Evolutionary conservation across 2,888 invertebrate genomes (phyloP).

Genomic region (Lathronympha strigana): DNA sequence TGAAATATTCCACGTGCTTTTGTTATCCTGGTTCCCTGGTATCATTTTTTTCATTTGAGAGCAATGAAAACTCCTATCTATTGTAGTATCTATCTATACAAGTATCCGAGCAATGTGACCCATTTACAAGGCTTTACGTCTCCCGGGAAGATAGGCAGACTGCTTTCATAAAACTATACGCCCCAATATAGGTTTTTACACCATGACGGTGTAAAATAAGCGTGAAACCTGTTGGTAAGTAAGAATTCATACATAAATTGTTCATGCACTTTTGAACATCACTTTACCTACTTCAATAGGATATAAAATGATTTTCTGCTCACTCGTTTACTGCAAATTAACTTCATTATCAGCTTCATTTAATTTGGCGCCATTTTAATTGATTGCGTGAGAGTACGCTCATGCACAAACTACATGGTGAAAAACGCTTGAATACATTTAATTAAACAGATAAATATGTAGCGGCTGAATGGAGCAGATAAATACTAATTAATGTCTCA

Average conservation of each 20-base stretch:
- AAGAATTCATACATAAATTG: too few relatives aligned
- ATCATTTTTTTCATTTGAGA: too few relatives aligned
- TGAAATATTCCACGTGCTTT: slow-evolving; percentile 2
- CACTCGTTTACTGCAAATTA: background rate
- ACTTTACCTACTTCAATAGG: background rate
- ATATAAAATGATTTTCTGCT: slow-evolving; percentile 6
- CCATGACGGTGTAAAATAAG: too few relatives aligned
- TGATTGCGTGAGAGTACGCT: slow-evolving; percentile 7
- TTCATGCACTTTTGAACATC: too few relatives aligned
- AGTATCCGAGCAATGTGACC: too few relatives aligned
- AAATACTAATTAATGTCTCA: background rate
- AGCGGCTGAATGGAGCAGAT: background rate
- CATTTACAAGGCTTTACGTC: too few relatives aligned
- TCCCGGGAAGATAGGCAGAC: too few relatives aligned
- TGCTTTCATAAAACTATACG: too few relatives aligned
- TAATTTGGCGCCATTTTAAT: background rate
- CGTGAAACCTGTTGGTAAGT: too few relatives aligned
- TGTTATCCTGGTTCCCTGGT: too few relatives aligned
- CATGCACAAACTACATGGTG: background rate
- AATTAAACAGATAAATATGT: background rate
- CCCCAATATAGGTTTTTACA: too few relatives aligned
- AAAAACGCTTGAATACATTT: background rate
- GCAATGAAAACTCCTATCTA: background rate
- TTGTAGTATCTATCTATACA: too few relatives aligned
- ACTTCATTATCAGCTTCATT: background rate